Evolutionary conservation across 2,113 vertebrate species (phyloP).

Genomic region (Calidris pygmaea): DNA sequence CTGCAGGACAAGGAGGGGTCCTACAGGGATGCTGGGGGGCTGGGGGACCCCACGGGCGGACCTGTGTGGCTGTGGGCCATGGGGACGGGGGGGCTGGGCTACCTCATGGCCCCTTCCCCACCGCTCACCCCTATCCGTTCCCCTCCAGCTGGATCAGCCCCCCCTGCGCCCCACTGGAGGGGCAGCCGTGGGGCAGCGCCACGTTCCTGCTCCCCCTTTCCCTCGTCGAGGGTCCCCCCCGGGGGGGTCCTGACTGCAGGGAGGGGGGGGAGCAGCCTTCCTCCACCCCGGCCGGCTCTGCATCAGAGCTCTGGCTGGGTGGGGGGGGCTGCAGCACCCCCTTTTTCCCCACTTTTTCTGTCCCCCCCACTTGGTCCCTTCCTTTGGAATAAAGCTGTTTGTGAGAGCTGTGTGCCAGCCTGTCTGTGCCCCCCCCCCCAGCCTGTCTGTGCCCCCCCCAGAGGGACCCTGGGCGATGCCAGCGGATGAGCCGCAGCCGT

Average conservation of each 20-base stretch:
- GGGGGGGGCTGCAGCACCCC: background rate
- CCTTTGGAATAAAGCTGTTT: background rate
- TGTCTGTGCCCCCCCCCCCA: background rate
- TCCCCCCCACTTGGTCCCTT: accelerated
- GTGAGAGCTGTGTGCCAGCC: accelerated
- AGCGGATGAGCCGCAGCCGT: background rate
- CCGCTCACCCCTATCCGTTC: accelerated
- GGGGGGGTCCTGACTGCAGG: background rate
- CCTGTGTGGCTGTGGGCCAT: background rate
- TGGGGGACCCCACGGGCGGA: background rate
- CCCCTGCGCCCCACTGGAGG: accelerated
- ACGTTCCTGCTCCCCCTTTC: background rate
- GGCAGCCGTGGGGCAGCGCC: accelerated
- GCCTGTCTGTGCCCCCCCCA: background rate
- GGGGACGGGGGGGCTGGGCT: background rate
- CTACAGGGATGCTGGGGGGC: too few relatives aligned
- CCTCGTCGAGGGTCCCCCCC: background rate
- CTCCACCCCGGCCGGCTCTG: accelerated
- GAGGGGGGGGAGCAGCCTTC: background rate
- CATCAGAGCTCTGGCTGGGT: background rate
- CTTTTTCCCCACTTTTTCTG: too few relatives aligned
- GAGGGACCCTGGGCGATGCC: background rate
- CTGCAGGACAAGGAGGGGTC: too few relatives aligned
- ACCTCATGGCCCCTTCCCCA: background rate
- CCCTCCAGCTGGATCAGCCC: background rate